These are phyloP conservation scores for Antennarius maculatus DNA, from an alignment of 2,797 vertebrate genomes.

Conservation along the genomic window DNA sequence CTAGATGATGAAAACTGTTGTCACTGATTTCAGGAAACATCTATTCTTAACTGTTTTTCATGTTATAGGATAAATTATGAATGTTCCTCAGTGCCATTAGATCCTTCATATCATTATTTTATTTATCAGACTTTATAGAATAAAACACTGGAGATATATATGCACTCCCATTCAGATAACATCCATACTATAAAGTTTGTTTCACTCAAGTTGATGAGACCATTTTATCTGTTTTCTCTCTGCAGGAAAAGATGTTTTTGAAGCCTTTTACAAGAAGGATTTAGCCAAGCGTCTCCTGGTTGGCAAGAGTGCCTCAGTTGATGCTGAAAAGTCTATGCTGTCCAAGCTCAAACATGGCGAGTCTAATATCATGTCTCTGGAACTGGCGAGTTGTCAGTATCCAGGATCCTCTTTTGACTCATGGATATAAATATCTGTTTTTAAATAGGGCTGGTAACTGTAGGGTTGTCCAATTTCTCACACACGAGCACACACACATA, in stretches of 20 bases:
- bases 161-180: constrained; percentile 9
- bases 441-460: background rate
- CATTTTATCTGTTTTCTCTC: constrained; percentile 14
- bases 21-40: too few species aligned
- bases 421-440: background rate
- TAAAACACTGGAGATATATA: background rate
- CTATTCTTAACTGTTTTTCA: too few species aligned
- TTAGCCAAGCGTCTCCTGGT: constrained; percentile 97
- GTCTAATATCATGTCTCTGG: background rate
- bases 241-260: constrained; percentile 98
- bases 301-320: constrained; percentile 98
- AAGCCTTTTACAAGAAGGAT: constrained; percentile 99
- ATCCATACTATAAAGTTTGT: background rate
- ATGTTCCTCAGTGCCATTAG: too few species aligned
- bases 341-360: constrained; percentile 99
- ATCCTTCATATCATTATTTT: too few species aligned
- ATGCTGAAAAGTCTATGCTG: constrained; percentile 99
- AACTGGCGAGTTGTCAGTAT: background rate
- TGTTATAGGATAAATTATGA: too few species aligned
- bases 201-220: background rate
- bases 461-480: background rate
- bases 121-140: background rate
- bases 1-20: too few species aligned
- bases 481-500: background rate
- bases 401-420: background rate